Base-by-base conservation (phyloP, 2,888 invertebrate genomes). In the Drosophila macrospina region DNA sequence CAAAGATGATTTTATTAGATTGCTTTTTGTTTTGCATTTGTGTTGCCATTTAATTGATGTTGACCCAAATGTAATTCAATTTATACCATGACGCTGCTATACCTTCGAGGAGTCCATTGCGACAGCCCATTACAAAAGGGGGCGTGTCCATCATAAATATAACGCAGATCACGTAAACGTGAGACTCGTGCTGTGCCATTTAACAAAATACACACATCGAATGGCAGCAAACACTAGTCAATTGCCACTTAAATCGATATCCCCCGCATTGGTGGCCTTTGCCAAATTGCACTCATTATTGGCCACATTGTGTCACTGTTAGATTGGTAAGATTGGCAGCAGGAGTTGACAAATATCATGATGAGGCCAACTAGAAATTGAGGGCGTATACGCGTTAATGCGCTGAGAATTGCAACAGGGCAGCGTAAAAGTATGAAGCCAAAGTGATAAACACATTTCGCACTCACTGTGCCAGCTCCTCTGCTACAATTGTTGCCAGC, bases 81-180 rank as follows among this genome's bases (percentile, higher is more conserved):
- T 67, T 37, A 51, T 24, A 39, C 41, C 67, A 62, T 76, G 75
- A 74, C 74, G 51, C 39, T 69, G 74, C 74, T 48, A 50, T 54
- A n/a, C n/a, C 41, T 74, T 34, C 47, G 26, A 28, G 26, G 34
- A 42, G 36, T 26, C 52, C 44, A 61, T 74, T 74, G 60, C 73
- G 68, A 47, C 52, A 68, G 20, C 13, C 10, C 36, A 10, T n/a
- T 20, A 20, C 20, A 20, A 20, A 32, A 6, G 69, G 41, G 55
- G 67, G 67, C 67, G 67, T 64, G 75, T 51, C 59, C 47, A 48
- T 42, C 37, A 41, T 55, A 26, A 36, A 48, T 64, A 44, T 36
- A 75, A 75, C 65, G 76, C 76, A 65, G 61, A 64, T 71, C 76
- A 75, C 76, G 75, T 75, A 75, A 55, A 75, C 42, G 60, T 50